These are phyloP conservation scores for Synodontis membranacea DNA, from an alignment of 2,113 vertebrate genomes.

Conservation along the genomic window DNA sequence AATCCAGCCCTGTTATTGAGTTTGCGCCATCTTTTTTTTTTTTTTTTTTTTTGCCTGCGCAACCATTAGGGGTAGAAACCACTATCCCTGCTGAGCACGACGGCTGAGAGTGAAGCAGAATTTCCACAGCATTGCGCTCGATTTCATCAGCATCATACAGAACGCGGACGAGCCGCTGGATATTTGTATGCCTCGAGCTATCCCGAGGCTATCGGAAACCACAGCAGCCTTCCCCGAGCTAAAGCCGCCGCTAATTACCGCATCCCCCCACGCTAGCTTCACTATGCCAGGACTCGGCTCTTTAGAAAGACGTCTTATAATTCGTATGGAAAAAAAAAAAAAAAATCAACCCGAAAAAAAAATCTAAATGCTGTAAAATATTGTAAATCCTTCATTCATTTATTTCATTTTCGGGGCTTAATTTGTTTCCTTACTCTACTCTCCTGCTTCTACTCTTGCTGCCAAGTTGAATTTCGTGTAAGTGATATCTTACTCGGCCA, in stretches of 20 bases:
- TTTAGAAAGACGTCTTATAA: constrained; percentile 37
- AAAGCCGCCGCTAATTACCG: constrained; percentile 56
- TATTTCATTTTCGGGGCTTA: constrained; percentile 1
- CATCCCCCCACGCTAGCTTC: constrained; percentile 50
- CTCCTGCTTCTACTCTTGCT: background rate
- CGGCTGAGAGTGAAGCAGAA: constrained; percentile 49
- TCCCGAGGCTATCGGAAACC: constrained; percentile 69
- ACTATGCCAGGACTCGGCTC: constrained; percentile 30
- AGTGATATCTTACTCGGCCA: constrained; percentile 18
- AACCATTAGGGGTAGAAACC: constrained; percentile 38
- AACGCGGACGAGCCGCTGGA: constrained; percentile 68
- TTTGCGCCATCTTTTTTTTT: constrained; percentile 44
- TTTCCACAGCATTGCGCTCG: constrained; percentile 70
- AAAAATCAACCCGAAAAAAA: background rate
- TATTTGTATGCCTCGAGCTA: constrained; percentile 61
- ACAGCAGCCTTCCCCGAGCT: constrained; percentile 50
- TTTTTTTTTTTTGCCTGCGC: constrained; percentile 32
- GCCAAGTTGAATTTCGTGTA: constrained; percentile 12
- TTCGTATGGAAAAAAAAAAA: background rate
- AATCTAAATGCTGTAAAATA: constrained; percentile 28
- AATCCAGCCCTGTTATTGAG: constrained; percentile 44
- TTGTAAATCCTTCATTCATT: constrained; percentile 27
- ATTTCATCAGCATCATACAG: constrained; percentile 81
- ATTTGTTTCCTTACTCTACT: constrained; percentile 9
- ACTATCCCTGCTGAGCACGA: constrained; percentile 35